Base-by-base conservation (phyloP, 2,797 vertebrate genomes). In the Tapera naevia region DNA sequence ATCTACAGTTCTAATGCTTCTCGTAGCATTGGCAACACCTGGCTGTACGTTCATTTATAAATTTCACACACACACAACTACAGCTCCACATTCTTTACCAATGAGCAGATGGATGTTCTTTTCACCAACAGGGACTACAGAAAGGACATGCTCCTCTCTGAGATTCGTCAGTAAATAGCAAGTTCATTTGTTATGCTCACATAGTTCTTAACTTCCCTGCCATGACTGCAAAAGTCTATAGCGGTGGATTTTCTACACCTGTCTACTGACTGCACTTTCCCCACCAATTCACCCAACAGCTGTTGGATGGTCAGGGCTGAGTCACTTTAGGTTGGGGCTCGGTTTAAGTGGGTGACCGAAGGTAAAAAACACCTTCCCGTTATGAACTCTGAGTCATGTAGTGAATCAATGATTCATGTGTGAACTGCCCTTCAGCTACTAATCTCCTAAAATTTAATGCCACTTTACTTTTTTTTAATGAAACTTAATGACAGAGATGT, bases 251-350 rank as follows among this genome's bases (percentile, higher is more conserved):
- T 91, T 50, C 80, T 39, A 18, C 74, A 30, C 32, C 45, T 70
- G 43, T 1, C 39, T 0, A 1, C 66, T 57, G 83, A 45, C 3
- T 2, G 39, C 45, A 11, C 53, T 41, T 72, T 56, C 3, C 10
- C 35, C 13, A 2, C 2, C 2, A 10, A 75, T 3, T 66, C 57
- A 15, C 14, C n/a, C 82, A 66, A 33, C 89, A 90, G 87, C 85
- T 90, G 88, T 66, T 70, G 48, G 46, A 84, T 17, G 76, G 74
- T 45, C 64, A 53, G 57, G 64, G 53, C 64, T 92, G 92, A 93
- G 74, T 90, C 91, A 94, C 39, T 85, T 58, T 0, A 45, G 66
- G 70, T 66, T 91, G 66, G 18, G 56, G 45, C 5, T 85, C 39
- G 70, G 73, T 86, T 70, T 75, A 46, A 80, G 11, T 10, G 24